Conservation (phyloP, 2,113 vertebrate genomes). For the Grantiella picta region DNA sequence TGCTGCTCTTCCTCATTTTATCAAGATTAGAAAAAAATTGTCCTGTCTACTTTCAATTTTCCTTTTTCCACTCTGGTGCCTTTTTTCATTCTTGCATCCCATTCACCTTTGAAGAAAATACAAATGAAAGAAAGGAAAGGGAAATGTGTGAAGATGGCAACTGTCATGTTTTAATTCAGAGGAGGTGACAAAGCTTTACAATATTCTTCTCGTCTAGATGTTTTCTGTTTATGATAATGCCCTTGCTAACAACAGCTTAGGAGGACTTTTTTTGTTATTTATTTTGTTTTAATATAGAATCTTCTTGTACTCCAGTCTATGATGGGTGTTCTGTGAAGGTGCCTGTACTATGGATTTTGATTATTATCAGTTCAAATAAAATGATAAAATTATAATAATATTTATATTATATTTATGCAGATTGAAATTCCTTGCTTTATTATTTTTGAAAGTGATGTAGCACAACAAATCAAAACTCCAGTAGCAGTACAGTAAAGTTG, state of each 20-base stretch:
- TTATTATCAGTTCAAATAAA: not conserved
- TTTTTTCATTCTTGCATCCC: not conserved
- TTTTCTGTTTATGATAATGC: not conserved
- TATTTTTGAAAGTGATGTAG: not conserved
- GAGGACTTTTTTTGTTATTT: accelerated
- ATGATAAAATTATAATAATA: not conserved
- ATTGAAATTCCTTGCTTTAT: not conserved
- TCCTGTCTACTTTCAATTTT: not conserved
- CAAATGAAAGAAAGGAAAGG: not conserved
- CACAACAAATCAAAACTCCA: not conserved
- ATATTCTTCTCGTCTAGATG: not conserved
- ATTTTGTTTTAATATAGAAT: not conserved
- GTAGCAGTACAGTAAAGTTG: not conserved
- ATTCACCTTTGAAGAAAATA: not conserved
- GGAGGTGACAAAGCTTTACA: not conserved
- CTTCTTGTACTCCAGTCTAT: not conserved
- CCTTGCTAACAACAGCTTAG: not conserved
- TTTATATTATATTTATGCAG: not conserved
- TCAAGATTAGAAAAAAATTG: not conserved
- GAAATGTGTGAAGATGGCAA: not conserved
- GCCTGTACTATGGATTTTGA: not conserved
- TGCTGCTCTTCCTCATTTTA: not conserved
- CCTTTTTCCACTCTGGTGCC: not conserved
- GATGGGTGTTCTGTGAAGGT: not conserved
- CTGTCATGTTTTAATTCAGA: not conserved